These are phyloP conservation scores for Trichonephila inaurata DNA, from an alignment of 1,140 invertebrate genomes.

Conservation along the genomic window DNA sequence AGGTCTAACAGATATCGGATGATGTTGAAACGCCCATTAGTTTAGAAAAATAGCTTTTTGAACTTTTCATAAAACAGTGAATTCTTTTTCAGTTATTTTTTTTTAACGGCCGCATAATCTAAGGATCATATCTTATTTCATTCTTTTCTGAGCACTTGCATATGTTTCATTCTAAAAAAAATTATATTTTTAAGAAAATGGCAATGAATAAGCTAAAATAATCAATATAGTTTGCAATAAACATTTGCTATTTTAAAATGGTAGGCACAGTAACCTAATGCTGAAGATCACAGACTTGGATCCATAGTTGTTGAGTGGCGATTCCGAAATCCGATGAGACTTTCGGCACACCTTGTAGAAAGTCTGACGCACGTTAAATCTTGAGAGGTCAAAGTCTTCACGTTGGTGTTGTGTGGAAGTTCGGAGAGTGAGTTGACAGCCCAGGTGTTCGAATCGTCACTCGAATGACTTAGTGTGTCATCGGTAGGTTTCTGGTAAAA, in stretches of 20 bases:
- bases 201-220: background rate
- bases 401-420: too few species aligned
- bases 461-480: too few species aligned
- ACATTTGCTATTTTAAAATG: background rate
- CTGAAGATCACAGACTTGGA: too few species aligned
- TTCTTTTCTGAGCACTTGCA: background rate
- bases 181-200: background rate
- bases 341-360: too few species aligned
- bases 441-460: too few species aligned
- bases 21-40: conserved; percentile 48
- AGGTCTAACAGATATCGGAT: conserved; percentile 18
- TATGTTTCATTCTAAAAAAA: background rate
- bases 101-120: background rate
- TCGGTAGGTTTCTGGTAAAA: too few species aligned
- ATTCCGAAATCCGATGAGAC: too few species aligned
- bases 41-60: conserved; percentile 39
- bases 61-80: background rate
- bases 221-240: background rate
- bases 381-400: too few species aligned
- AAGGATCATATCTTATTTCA: background rate
- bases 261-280: too few species aligned
- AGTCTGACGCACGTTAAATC: too few species aligned
- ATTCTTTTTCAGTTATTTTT: background rate
- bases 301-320: too few species aligned
- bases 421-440: too few species aligned